phyloP scores from a whole-genome alignment of 2,113 vertebrate species.

The Oreochromis tanganicae region DNA sequence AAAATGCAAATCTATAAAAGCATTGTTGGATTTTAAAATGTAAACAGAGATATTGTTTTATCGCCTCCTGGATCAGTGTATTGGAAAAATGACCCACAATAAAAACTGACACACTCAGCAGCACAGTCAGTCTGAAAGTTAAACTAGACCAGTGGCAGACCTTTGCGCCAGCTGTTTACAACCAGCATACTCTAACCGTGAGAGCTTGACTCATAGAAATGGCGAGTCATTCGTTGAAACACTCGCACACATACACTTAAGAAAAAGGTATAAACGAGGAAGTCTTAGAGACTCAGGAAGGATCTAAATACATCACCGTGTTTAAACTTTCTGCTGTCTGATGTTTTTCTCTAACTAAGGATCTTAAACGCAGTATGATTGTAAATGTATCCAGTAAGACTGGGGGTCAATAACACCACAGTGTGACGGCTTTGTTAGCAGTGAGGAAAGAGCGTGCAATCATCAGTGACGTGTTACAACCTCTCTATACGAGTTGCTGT shows the following conservation, averaged over 20 bases:
- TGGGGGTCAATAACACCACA: background rate
- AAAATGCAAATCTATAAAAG: background rate
- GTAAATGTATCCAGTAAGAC: background rate
- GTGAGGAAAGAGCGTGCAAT: background rate
- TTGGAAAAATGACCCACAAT: background rate
- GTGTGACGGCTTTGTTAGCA: background rate
- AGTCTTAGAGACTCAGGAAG: background rate
- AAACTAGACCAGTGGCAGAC: conserved; percentile 27
- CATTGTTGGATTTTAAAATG: background rate
- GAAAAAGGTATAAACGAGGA: background rate
- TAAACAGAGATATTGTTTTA: background rate
- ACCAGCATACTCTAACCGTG: background rate
- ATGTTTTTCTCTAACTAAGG: background rate
- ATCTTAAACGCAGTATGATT: background rate
- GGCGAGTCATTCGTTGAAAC: background rate
- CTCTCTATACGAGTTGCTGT: background rate
- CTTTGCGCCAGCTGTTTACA: conserved; percentile 43
- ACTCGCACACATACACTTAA: background rate
- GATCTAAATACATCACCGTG: background rate
- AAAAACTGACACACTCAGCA: background rate
- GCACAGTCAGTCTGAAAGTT: background rate
- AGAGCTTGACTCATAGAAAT: background rate
- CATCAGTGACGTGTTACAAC: background rate
- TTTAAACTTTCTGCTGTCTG: background rate
- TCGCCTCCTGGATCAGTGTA: background rate